Conservation (phyloP, 2,888 invertebrate species). For the Erpobdella octoculata region DNA sequence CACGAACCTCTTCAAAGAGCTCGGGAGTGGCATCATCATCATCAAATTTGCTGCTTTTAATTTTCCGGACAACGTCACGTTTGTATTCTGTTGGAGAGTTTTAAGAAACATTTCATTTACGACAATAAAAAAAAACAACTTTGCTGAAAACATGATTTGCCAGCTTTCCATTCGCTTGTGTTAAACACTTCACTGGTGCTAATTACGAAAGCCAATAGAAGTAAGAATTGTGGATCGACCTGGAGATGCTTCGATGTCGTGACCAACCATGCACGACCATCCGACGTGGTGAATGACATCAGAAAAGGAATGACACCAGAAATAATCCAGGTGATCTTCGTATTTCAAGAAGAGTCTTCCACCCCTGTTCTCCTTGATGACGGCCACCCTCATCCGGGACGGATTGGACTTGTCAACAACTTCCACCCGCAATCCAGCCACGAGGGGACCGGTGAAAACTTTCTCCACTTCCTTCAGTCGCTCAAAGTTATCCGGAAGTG, state of each 20-base stretch:
- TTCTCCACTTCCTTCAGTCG: slow-evolving; percentile 64
- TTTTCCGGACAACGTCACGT: slow-evolving; percentile 48
- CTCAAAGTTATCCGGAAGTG: slow-evolving; percentile 84
- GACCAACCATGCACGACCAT: slow-evolving; percentile 86
- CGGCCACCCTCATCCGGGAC: slow-evolving; percentile 78
- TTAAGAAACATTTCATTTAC: background rate
- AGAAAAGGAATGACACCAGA: slow-evolving; percentile 94
- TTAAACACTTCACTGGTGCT: background rate
- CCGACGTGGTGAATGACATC: slow-evolving; percentile 88
- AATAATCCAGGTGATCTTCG: slow-evolving; percentile 61
- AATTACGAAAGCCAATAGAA: background rate
- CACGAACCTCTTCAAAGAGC: slow-evolving; percentile 46
- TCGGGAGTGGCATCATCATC: slow-evolving; percentile 67
- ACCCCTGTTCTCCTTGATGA: slow-evolving; percentile 80
- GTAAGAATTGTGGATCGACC: slow-evolving; percentile 37
- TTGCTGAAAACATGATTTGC: background rate
- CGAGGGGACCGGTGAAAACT: slow-evolving; percentile 32
- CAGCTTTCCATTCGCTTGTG: background rate
- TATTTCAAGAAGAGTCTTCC: slow-evolving; percentile 84
- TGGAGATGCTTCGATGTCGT: slow-evolving; percentile 73
- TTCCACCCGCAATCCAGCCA: slow-evolving; percentile 72
- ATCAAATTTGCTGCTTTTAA: slow-evolving; percentile 61
- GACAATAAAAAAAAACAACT: background rate
- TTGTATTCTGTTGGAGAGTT: slow-evolving; percentile 48
- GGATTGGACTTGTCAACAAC: slow-evolving; percentile 92